A percentile compares a stretch with the other conserved stretches of the same genome.
Conservation (phyloP, 2,888 invertebrate species). For the Ectemnius cavifrons region DNA sequence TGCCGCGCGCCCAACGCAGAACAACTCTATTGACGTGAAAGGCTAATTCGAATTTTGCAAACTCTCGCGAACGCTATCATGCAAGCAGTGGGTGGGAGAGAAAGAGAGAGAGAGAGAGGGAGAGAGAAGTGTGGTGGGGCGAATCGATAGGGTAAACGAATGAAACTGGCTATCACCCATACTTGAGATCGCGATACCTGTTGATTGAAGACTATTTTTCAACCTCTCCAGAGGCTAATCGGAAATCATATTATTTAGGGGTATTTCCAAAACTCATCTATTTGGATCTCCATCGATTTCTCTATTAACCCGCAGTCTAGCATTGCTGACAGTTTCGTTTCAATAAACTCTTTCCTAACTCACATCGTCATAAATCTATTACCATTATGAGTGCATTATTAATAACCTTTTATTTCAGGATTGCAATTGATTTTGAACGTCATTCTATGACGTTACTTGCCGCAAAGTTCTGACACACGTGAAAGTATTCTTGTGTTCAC, state of each 20-base stretch:
- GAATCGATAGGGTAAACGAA: conserved; percentile 1
- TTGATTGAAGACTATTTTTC: conserved; percentile 34
- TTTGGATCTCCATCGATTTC: conserved; percentile 23
- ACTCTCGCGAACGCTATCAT: too few species aligned
- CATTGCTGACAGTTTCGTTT: conserved; percentile 44
- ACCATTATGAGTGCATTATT: too few species aligned
- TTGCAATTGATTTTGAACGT: too few species aligned
- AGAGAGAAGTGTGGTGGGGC: neutral
- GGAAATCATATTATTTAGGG: too few species aligned
- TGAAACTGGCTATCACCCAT: conserved; percentile 22
- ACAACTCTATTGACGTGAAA: neutral
- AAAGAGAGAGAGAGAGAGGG: too few species aligned
- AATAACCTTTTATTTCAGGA: too few species aligned
- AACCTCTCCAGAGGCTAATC: neutral
- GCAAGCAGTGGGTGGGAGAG: too few species aligned
- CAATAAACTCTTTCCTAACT: conserved; percentile 49
- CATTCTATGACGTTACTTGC: too few species aligned
- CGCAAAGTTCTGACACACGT: too few species aligned
- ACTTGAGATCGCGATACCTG: conserved; percentile 32
- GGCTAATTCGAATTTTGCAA: neutral
- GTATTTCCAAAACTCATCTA: conserved; percentile 12
- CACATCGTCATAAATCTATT: conserved; percentile 22
- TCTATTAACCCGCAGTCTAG: conserved; percentile 41
- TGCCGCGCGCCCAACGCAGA: neutral
- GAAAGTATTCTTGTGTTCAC: too few species aligned